phyloP scores from a whole-genome alignment of 2,113 vertebrate species.

The Microcebus lehilahytsara region DNA sequence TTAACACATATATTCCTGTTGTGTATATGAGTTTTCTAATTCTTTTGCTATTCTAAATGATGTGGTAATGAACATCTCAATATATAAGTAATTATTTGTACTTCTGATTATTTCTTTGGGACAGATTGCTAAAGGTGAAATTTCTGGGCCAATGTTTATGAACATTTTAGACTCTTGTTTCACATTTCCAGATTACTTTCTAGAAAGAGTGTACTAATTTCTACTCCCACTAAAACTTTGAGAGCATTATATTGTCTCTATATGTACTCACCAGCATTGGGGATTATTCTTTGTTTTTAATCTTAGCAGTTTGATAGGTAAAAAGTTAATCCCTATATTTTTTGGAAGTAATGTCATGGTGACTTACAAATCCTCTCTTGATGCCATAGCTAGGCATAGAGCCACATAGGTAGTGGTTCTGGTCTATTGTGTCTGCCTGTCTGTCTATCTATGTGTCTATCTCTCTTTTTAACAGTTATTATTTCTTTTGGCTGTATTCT shows the following conservation, averaged over 20 bases:
- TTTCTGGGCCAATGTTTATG: constrained; percentile 7
- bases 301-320: not conserved
- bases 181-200: constrained; percentile 11
- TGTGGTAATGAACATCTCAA: not conserved
- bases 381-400: not conserved
- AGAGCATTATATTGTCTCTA: not conserved
- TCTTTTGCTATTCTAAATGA: constrained; percentile 16
- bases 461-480: not conserved
- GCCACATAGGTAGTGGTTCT: not conserved
- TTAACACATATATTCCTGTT: not conserved
- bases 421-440: not conserved
- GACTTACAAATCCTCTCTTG: not conserved
- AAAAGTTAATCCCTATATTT: not conserved
- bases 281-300: constrained; percentile 9
- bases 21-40: not conserved
- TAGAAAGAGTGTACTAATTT: not conserved
- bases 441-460: not conserved
- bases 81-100: constrained; percentile 4
- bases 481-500: not conserved
- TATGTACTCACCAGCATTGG: not conserved
- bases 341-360: not conserved
- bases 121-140: constrained; percentile 14
- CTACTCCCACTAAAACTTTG: not conserved
- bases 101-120: not conserved
- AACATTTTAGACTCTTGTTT: constrained; percentile 25